Conservation (phyloP, 2,797 vertebrate species). For the Erethizon dorsatum region DNA sequence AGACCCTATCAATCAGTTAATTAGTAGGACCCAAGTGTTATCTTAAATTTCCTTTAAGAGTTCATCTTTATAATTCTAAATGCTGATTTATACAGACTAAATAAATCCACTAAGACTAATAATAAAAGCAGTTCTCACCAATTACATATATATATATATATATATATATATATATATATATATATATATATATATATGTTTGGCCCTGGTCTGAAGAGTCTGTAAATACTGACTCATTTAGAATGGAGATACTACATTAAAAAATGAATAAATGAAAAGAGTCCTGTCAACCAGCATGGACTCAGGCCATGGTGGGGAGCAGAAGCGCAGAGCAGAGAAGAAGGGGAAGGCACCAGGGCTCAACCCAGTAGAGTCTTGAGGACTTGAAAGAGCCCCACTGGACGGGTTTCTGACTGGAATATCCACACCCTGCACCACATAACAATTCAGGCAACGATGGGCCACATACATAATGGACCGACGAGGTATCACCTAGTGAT, state of each 20-base stretch:
- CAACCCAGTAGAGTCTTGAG: constrained; percentile 89
- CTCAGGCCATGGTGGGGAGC: constrained; percentile 93
- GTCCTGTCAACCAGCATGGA: constrained; percentile 91
- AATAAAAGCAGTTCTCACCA: background rate
- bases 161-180: background rate
- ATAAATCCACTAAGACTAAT: background rate
- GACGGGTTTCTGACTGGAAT: background rate
- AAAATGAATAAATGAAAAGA: constrained; percentile 92
- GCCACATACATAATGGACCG: background rate
- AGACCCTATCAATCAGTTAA: background rate
- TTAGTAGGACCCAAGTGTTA: background rate
- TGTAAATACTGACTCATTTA: constrained; percentile 73
- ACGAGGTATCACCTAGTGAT: background rate
- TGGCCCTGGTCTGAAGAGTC: background rate
- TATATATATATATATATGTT: background rate
- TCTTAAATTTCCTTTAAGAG: background rate
- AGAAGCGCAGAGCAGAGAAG: constrained; percentile 92
- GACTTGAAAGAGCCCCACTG: background rate
- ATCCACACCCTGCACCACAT: background rate
- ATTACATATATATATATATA: background rate
- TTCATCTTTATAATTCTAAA: background rate
- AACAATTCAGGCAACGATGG: background rate
- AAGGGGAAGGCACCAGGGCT: constrained; percentile 89
- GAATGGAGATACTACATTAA: constrained; percentile 92
- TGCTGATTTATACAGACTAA: background rate